A percentile compares a stretch with the other conserved stretches of the same genome.
These are phyloP conservation scores for Acheta domesticus DNA, from an alignment of 2,888 invertebrate genomes.

Conservation along the genomic window DNA sequence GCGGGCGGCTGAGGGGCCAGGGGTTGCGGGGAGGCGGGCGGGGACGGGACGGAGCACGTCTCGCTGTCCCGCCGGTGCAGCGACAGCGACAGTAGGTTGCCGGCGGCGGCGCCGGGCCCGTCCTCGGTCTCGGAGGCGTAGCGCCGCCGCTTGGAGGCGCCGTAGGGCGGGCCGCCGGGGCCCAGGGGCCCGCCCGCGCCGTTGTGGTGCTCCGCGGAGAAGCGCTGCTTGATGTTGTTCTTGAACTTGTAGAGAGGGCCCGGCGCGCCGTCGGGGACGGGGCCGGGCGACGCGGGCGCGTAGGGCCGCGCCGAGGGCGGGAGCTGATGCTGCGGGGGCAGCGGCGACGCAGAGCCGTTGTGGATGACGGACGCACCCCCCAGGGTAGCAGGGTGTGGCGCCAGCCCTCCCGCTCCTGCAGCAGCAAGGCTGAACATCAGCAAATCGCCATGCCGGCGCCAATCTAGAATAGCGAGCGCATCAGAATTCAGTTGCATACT, in stretches of 20 bases:
- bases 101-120: not conserved
- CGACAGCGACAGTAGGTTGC: not conserved
- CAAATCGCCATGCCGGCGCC: no score
- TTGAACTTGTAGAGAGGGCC: constrained; percentile 76
- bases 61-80: constrained; percentile 34
- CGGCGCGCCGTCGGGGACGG: constrained; percentile 11
- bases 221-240: constrained; percentile 87
- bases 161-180: not conserved
- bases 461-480: no score
- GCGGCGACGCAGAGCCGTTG: not conserved
- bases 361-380: constrained; percentile 43
- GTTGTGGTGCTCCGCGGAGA: constrained; percentile 50
- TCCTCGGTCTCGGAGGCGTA: not conserved
- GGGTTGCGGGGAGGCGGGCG: constrained; percentile 20
- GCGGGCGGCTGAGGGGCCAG: constrained; percentile 23
- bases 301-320: not conserved
- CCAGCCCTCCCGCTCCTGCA: no score
- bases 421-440: no score
- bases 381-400: constrained; percentile 43
- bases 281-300: not conserved
- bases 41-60: constrained; percentile 32
- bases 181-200: not conserved
- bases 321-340: not conserved
- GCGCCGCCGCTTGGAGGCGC: constrained; percentile 22
- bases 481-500: no score